Evolutionary conservation across 2,113 vertebrate genomes (phyloP), one percentile per base, ranked within the genome.

Genomic region (Lipotes vexillifer): DNA sequence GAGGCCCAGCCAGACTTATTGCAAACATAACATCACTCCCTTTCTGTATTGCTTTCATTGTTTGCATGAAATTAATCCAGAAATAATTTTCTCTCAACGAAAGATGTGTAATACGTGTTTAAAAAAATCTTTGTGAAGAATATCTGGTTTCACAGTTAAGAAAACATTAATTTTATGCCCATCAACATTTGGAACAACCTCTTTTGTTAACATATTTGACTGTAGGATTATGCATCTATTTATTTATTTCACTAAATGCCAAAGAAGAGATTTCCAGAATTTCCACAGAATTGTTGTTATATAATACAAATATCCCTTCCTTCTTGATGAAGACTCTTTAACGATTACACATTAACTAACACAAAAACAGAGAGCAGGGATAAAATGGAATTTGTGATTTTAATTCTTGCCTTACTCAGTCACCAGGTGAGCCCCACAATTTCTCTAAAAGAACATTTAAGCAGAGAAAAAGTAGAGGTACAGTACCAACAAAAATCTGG

Each of bases 211-310:
- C 25, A 80, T 80, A 61, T 84, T 69, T 80, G 29, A 68, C 31
- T 65, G 36, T 61, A 38, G 44, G 23, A 75, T 82, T 82, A 57
- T 65, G 20, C 20, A 89, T 68, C 7, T 82, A 10, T 23, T 65
- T 71, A 82, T 87, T 86, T 78, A 96, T 61, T 96, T 94, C 33
- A 82, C 12, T 75, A 78, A 92, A 90, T 72, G 46, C 11, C 63
- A 93, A 78, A 82, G 63, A 12, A 90, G 68, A 61, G 23, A 88
- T 80, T 88, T 80, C 11, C 8, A 74, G 57, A 90, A 68, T 88
- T 94, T 88, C 8, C n/a, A 94, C n/a, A 5, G 23, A 82, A 93
- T 27, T 68, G 9, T 57, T 82, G 10, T 78, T 91, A 69, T 38
- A 75, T 57, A 61, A 36, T 66, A 81, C 20, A 94, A 75, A 97